Evolutionary conservation across 2,888 invertebrate genomes (phyloP).

Genomic region (Conistra vaccinii): DNA sequence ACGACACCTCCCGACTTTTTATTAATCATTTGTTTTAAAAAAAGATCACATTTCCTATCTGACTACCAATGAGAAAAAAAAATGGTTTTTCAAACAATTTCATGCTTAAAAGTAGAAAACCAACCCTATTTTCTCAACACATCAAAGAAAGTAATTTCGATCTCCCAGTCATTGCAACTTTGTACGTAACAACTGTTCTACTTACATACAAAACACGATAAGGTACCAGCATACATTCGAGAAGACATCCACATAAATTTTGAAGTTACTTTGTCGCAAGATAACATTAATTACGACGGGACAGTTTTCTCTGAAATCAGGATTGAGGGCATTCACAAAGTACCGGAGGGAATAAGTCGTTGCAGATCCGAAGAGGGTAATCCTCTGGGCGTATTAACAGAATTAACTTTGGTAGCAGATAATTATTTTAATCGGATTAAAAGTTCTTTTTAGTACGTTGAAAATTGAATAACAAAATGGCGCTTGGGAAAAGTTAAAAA

Average conservation of each 20-base stretch:
- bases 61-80: background rate
- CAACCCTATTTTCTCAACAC: background rate
- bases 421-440: constrained; percentile 46
- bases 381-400: constrained; percentile 43
- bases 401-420: constrained; percentile 36
- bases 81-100: background rate
- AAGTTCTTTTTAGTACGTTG: background rate
- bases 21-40: background rate
- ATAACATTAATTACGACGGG: constrained; percentile 66
- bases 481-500: no score
- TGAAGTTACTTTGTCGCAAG: constrained; percentile 45
- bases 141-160: background rate
- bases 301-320: constrained; percentile 45
- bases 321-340: constrained; percentile 31
- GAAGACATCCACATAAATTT: constrained; percentile 53
- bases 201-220: constrained; percentile 34
- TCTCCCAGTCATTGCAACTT: background rate
- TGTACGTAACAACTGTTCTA: constrained; percentile 2
- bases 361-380: constrained; percentile 32
- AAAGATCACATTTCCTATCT: no score
- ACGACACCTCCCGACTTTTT: no score
- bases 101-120: background rate
- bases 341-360: constrained; percentile 41
- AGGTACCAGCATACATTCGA: constrained; percentile 44
- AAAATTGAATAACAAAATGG: constrained; percentile 1